Evolutionary conservation across 2,888 invertebrate genomes (phyloP), one percentile per base, ranked within the genome.

Genomic region (Nomada flava): DNA sequence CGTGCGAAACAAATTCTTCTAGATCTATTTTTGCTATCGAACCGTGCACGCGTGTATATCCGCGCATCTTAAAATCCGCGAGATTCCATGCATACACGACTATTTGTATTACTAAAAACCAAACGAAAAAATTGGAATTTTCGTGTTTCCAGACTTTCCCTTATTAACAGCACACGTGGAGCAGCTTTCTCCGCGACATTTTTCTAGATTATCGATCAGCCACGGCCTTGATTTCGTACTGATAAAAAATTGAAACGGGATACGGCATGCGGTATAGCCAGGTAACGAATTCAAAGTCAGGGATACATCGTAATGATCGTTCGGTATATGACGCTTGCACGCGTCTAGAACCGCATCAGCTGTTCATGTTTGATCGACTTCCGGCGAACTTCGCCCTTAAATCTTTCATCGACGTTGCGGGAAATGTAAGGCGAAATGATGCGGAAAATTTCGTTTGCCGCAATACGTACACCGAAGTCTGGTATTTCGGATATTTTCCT

Each of bases 171-270:
- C 44, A 73, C 83, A 57, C 71, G 79, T 44, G 75, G 26, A 5
- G 7, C 53, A 59, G 52, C 13, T 68, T 74, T 70, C 70, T 69
- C 67, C 60, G 60, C 62, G 26, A 55, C 60, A 69, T 62, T 79
- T 77, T 87, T 88, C 73, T 23, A 83, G 79, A 84, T 84, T 89
- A 90, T 91, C 88, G 91, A 91, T 80, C 83, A 70, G 18, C 44
- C 72, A 26, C 73, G 90, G 74, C 91, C 91, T 91, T 91, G 88
- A 90, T 89, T 88, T 86, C 77, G 63, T 74, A 44, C 80, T 73
- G 76, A 85, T 91, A 84, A 90, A 91, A 91, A 89, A 90, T 91
- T 89, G 84, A 90, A 79, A 76, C 74, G 77, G 76, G 47, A 2
- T 76, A 76, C 64, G 74, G 15, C 60, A 59, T 44, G 60, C 53